A percentile compares a stretch with the other conserved stretches of the same genome.
Evolutionary conservation across 2,888 invertebrate genomes (phyloP).

Genomic region (Leistus spinibarbis): DNA sequence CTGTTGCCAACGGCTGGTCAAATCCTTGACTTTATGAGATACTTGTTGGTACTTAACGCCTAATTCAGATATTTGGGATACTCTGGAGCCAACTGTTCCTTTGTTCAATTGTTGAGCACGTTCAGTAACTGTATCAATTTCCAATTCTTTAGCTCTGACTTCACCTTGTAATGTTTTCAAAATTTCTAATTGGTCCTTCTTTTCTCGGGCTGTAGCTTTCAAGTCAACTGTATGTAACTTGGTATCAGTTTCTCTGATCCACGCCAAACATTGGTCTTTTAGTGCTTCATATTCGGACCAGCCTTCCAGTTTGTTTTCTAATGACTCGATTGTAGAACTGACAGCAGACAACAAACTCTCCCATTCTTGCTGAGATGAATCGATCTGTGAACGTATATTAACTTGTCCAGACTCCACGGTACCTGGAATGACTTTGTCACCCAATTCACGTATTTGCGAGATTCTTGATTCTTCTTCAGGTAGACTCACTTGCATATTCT

Average conservation of each 20-base stretch:
- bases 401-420: conserved; percentile 83
- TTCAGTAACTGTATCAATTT: conserved; percentile 92
- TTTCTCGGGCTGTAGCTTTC: conserved; percentile 80
- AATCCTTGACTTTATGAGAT: conserved; percentile 88
- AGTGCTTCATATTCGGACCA: conserved; percentile 91
- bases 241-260: conserved; percentile 88
- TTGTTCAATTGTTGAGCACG: conserved; percentile 84
- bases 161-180: conserved; percentile 84
- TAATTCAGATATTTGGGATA: conserved; percentile 87
- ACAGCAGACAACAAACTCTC: conserved; percentile 79
- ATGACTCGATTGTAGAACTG: conserved; percentile 75
- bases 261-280: conserved; percentile 82
- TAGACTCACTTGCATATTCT: conserved; percentile 76
- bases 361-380: conserved; percentile 90
- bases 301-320: conserved; percentile 84
- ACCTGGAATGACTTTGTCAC: conserved; percentile 88
- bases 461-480: conserved; percentile 87
- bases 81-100: conserved; percentile 72
- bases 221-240: conserved; percentile 87
- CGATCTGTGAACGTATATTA: conserved; percentile 85
- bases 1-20: conserved; percentile 90
- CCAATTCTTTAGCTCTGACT: conserved; percentile 87
- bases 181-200: conserved; percentile 81
- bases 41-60: conserved; percentile 91
- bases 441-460: conserved; percentile 78